Percentiles rank a stretch among this genome's conserved stretches.
phyloP scores from a whole-genome alignment of 2,888 invertebrate genomes.

The Synergus japonicus region DNA sequence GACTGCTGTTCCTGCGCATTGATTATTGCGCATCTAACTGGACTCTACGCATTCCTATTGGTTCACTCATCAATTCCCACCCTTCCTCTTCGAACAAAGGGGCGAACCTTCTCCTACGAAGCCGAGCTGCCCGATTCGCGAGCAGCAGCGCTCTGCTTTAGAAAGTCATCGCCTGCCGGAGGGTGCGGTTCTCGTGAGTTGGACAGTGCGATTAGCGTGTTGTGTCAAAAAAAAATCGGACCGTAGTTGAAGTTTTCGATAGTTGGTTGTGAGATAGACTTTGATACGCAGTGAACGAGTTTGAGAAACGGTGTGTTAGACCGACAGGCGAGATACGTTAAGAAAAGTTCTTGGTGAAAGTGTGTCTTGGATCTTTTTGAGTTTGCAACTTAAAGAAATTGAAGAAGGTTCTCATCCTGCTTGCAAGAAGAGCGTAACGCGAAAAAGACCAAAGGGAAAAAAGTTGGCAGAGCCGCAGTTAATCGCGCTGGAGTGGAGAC shows the following conservation, averaged over 20 bases:
- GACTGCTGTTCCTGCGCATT: constrained; percentile 14
- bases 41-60: constrained; percentile 7
- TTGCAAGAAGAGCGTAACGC: background rate
- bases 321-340: background rate
- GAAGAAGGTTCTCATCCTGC: background rate
- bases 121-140: constrained; percentile 9
- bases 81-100: constrained; percentile 23
- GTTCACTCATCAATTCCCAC: background rate
- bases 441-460: background rate
- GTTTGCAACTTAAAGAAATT: too few species aligned
- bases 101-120: constrained; percentile 37
- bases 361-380: background rate
- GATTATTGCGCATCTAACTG: constrained; percentile 40
- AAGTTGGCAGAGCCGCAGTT: constrained; percentile 6
- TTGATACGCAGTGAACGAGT: background rate
- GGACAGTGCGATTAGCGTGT: background rate
- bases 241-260: background rate
- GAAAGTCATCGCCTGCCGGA: constrained; percentile 42
- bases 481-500: constrained; percentile 17
- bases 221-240: constrained; percentile 27
- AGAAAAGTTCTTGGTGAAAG: background rate
- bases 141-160: background rate
- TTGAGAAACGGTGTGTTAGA: background rate
- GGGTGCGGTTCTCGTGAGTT: constrained; percentile 27
- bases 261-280: background rate